These are phyloP conservation scores for Leuciscus waleckii DNA, from an alignment of 2,797 vertebrate species.

Conservation along the genomic window DNA sequence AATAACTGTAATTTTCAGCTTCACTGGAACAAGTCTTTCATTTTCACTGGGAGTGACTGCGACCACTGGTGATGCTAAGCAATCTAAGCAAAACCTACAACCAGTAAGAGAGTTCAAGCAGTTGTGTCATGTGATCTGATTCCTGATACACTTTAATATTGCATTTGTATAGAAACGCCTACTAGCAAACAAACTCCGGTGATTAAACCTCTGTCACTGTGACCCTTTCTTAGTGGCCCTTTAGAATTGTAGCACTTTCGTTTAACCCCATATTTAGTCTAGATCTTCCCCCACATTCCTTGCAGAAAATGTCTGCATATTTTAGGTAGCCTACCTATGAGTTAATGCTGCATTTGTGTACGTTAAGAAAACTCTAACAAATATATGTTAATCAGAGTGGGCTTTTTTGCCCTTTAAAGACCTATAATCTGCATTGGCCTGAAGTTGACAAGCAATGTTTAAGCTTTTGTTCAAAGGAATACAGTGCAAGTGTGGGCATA, in stretches of 20 bases:
- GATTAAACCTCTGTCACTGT: neutral
- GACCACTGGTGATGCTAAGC: neutral
- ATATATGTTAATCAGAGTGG: slow-evolving; percentile 38
- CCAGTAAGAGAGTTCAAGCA: neutral
- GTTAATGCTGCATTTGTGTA: slow-evolving; percentile 26
- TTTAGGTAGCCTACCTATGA: neutral
- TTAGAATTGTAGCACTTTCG: neutral
- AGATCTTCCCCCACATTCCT: neutral
- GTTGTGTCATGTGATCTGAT: neutral
- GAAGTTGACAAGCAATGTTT: slow-evolving; percentile 49
- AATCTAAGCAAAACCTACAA: neutral
- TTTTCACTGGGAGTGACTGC: neutral
- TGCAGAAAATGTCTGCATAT: neutral
- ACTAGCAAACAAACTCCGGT: neutral
- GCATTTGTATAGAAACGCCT: neutral
- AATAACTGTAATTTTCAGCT: neutral
- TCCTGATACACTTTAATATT: neutral
- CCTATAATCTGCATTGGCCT: slow-evolving; percentile 35
- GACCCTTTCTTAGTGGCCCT: neutral
- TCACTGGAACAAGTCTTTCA: neutral
- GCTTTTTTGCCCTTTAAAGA: slow-evolving; percentile 15
- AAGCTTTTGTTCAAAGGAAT: slow-evolving; percentile 41
- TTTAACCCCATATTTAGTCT: neutral
- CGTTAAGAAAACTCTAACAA: neutral
- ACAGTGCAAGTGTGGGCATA: slow-evolving; percentile 43